A percentile compares a stretch with the other conserved stretches of the same genome.
Evolutionary conservation across 2,113 vertebrate genomes (phyloP).

Genomic region (Onychostoma macrolepis): DNA sequence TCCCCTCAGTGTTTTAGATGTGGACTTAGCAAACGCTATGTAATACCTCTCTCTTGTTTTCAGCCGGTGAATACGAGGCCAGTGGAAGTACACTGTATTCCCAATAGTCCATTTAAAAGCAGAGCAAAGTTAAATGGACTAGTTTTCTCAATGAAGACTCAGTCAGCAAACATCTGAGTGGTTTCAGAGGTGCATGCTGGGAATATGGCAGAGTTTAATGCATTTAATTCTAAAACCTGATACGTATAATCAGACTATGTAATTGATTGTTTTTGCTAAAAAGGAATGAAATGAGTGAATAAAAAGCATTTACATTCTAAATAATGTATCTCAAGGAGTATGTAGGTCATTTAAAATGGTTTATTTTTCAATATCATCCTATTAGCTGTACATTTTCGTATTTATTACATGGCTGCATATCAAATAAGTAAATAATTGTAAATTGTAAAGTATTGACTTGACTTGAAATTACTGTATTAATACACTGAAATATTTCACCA

Average conservation of each 20-base stretch:
- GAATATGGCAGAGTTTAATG: neutral
- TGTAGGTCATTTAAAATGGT: neutral
- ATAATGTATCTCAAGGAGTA: neutral
- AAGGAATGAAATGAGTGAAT: neutral
- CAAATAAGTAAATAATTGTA: neutral
- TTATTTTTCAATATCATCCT: neutral
- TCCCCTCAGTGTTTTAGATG: conserved; percentile 9
- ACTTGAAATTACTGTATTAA: neutral
- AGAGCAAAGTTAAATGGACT: neutral
- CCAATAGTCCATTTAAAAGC: conserved; percentile 3
- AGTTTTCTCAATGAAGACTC: neutral
- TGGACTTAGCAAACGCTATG: neutral
- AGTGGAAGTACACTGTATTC: conserved; percentile 1
- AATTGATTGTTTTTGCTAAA: neutral
- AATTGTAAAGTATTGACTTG: neutral
- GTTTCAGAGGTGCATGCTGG: neutral
- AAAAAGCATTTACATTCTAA: neutral
- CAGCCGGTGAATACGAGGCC: neutral
- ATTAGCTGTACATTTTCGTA: neutral
- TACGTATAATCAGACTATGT: neutral
- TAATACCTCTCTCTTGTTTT: neutral
- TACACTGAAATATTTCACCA: neutral
- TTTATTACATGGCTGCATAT: neutral
- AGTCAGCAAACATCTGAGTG: neutral
- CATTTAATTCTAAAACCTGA: neutral